Base-by-base conservation (phyloP, 2,113 vertebrate species). In the Sinosuthora webbiana region DNA sequence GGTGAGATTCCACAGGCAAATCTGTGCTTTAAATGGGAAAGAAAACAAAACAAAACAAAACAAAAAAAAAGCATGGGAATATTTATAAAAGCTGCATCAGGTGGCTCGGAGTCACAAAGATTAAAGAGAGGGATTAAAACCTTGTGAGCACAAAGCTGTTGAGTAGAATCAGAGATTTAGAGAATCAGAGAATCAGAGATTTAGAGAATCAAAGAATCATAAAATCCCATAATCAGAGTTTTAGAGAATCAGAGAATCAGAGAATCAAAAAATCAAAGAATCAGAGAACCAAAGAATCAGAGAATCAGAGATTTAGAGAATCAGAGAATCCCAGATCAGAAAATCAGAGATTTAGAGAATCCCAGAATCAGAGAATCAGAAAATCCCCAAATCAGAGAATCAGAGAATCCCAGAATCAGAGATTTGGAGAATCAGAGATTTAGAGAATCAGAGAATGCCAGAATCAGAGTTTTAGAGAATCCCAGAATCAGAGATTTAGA, bases 71-170 rank as follows among this genome's bases (percentile, higher is more conserved):
- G 6, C 2, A 11, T 3, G 7, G 20, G 15, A 2, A 7, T 10
- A 0, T 17, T 35, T 5, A 15, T 2, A 9, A 77, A 77, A n/a
- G 6, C 28, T 56, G 22, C n/a, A 1, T 3, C 1, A 5, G 28
- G 39, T 5, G 49, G 15, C 42, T 49, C 3, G 0, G 21, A 3
- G 4, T 11, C 28, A 6, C 41, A 9, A 11, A 14, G 25, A 1
- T 1, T 35, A 24, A n/a, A 52, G 7, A 23, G n/a, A 47, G 77
- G 59, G 39, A 4, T 2, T 9, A 21, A 49, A 56, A 4, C 33
- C 47, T 49, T 2, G 45, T 0, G 4, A 55, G 9, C 49, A 64
- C 49, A 15, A 10, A 30, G 50, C 3, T 3, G 42, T 31, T 74
- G 8, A 22, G 19, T 0, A 39, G 16, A 62, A 49, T 49, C 23